phyloP scores from a whole-genome alignment of 2,888 invertebrate genomes.

The Morpho deidamia region DNA sequence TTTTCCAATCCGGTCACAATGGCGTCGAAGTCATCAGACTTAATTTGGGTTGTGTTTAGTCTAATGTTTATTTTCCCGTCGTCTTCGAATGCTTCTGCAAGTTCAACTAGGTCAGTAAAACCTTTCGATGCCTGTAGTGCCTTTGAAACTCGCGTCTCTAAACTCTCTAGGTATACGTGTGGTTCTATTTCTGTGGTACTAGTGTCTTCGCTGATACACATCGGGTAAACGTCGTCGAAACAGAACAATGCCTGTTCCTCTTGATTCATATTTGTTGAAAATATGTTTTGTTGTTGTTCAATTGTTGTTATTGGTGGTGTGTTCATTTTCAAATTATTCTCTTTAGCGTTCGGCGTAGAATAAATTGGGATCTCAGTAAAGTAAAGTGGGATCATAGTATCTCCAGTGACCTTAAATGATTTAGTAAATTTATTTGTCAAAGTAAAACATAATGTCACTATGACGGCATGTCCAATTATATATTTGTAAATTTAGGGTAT shows the following conservation, averaged over 20 bases:
- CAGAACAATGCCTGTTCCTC: background rate
- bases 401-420: no score
- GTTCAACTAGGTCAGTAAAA: background rate
- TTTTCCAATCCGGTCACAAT: background rate
- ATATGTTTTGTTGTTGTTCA: background rate
- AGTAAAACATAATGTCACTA: no score
- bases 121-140: background rate
- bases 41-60: background rate
- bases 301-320: background rate
- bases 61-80: background rate
- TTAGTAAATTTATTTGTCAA: no score
- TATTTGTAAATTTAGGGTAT: no score
- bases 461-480: no score
- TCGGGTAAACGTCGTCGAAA: background rate
- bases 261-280: background rate
- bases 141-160: background rate
- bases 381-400: no score
- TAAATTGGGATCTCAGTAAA: background rate
- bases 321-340: background rate
- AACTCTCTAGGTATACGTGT: background rate
- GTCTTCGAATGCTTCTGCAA: background rate
- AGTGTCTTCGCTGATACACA: background rate
- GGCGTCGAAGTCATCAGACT: background rate
- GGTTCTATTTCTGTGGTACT: background rate
- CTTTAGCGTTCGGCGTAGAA: background rate